A percentile compares a stretch with the other conserved stretches of the same genome.
phyloP scores from a whole-genome alignment of 2,888 invertebrate species.

The Calameuta idolon region DNA sequence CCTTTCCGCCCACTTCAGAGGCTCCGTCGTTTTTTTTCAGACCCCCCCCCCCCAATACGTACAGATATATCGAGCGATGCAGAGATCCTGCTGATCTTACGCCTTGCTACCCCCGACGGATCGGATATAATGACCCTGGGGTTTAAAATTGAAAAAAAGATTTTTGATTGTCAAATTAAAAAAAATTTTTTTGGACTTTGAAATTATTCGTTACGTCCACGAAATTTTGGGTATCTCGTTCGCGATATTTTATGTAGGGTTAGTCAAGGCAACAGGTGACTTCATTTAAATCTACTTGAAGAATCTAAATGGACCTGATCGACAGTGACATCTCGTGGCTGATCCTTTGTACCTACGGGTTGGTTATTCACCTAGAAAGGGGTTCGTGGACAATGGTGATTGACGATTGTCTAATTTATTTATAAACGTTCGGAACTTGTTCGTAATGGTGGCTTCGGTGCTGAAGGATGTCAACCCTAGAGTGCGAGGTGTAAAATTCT shows the following conservation, averaged over 20 bases:
- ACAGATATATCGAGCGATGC: neutral
- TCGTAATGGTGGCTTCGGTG: neutral
- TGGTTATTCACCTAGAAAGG: neutral
- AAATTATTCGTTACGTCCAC: too few relatives aligned
- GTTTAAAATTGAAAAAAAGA: neutral
- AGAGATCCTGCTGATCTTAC: constrained; percentile 20
- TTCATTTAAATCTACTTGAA: constrained; percentile 60
- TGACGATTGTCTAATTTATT: constrained; percentile 64
- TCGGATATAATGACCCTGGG: constrained; percentile 35
- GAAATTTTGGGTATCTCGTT: too few relatives aligned
- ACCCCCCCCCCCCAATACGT: neutral
- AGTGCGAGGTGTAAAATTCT: constrained; percentile 42
- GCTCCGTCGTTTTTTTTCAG: constrained; percentile 11
- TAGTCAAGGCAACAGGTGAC: constrained; percentile 52
- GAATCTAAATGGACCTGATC: constrained; percentile 48
- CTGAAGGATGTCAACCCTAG: constrained; percentile 26
- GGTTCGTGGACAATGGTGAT: constrained; percentile 51
- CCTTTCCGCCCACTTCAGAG: constrained; percentile 2
- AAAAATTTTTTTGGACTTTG: too few relatives aligned
- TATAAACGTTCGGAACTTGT: constrained; percentile 48
- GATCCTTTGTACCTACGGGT: constrained; percentile 32
- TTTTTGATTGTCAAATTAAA: too few relatives aligned
- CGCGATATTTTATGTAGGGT: too few relatives aligned
- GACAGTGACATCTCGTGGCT: constrained; percentile 42
- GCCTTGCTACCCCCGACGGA: constrained; percentile 37